phyloP scores from a whole-genome alignment of 2,888 invertebrate species.

The Nudaria mundana region DNA sequence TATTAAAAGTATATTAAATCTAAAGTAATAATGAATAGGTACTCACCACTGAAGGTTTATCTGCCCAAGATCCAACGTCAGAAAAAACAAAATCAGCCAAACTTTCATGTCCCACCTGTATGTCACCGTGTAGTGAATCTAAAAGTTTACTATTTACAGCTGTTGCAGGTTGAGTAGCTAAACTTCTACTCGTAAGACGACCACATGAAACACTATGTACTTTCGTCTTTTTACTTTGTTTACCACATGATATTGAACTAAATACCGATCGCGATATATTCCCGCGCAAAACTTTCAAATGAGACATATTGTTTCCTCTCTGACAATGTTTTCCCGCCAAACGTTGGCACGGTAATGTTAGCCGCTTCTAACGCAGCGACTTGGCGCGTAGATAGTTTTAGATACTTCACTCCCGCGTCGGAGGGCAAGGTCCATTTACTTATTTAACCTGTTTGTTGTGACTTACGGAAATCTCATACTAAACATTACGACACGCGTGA shows the following conservation, averaged over 20 bases:
- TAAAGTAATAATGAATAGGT: neutral
- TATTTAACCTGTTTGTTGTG: conserved; percentile 46
- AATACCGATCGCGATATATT: conserved; percentile 63
- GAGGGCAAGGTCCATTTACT: conserved; percentile 67
- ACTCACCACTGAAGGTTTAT: conserved; percentile 84
- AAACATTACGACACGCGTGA: conserved; percentile 35
- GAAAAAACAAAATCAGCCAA: conserved; percentile 82
- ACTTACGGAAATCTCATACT: conserved; percentile 40
- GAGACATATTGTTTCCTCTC: conserved; percentile 62
- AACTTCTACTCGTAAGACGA: conserved; percentile 43
- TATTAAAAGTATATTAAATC: too few relatives aligned
- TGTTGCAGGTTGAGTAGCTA: conserved; percentile 58
- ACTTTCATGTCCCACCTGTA: conserved; percentile 77
- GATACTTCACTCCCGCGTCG: conserved; percentile 32
- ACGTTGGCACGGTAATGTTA: conserved; percentile 53
- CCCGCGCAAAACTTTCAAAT: conserved; percentile 73
- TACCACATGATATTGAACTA: conserved; percentile 39
- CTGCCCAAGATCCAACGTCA: conserved; percentile 77
- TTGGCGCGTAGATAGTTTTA: conserved; percentile 49
- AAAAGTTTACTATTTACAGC: conserved; percentile 54
- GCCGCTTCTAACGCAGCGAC: conserved; percentile 37
- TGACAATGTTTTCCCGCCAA: conserved; percentile 53
- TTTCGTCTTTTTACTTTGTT: conserved; percentile 47
- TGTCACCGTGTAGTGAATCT: conserved; percentile 72
- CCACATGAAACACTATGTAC: conserved; percentile 27